phyloP scores from a whole-genome alignment of 2,113 vertebrate species.

The Engraulis encrasicolus region DNA sequence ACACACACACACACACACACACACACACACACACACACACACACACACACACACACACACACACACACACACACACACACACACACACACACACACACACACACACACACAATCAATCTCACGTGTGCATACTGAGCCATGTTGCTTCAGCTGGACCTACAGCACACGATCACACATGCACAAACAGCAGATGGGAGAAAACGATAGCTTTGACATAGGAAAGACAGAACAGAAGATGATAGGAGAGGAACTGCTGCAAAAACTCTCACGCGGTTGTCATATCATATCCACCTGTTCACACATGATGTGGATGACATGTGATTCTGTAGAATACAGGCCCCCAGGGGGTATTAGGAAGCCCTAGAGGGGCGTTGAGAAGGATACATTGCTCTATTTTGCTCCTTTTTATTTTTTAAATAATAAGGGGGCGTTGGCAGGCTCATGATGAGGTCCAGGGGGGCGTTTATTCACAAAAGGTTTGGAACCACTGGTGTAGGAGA shows the following conservation, averaged over 20 bases:
- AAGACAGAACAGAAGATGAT: neutral
- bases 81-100: neutral
- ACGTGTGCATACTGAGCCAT: neutral
- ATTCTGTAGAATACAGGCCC: no score
- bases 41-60: neutral
- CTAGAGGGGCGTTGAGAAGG: no score
- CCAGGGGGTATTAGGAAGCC: no score
- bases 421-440: no score
- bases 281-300: conserved; percentile 1
- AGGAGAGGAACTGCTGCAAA: neutral
- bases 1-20: neutral
- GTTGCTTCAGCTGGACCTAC: neutral
- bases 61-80: neutral
- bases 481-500: no score
- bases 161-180: neutral
- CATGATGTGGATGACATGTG: neutral
- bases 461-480: no score
- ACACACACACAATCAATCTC: neutral
- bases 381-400: no score
- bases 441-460: no score
- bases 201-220: no score
- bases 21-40: neutral
- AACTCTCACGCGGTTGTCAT: neutral
- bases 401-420: no score
- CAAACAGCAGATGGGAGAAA: neutral